Base-by-base conservation (phyloP, 2,113 vertebrate genomes). In the Alces alces region DNA sequence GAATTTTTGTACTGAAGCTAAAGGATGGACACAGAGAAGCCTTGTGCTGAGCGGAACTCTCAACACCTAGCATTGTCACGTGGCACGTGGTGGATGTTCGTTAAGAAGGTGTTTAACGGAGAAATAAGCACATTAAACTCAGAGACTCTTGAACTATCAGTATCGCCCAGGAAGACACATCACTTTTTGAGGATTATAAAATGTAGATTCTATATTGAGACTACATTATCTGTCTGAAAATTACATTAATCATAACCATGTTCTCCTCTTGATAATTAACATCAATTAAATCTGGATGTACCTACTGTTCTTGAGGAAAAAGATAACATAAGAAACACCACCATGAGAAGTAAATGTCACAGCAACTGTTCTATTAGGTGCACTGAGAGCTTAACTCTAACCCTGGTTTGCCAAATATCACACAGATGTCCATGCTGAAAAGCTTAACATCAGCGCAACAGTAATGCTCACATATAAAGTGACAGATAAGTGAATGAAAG, bases 401-500 rank as follows among this genome's bases (percentile, higher is more conserved):
- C 61, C 43, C 70, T 73, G n/a, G 30, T 57, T 86, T 94, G 83
- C 84, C 33, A 91, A 92, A 86, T 76, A 66, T 88, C 13, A 90
- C 57, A 91, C 5, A 36, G 57, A 85, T n/a, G 64, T 89, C 61
- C 7, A 0, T 25, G 9, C 14, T 76, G 45, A 73, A 89, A 95
- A 85, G 58, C 21, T 83, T 12, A 45, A 85, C 12, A 90, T 27
- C 43, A 64, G 45, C 60, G 33, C 45, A 93, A 84, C 0, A 70
- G 43, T 50, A 90, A 60, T 23, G 43, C 39, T 86, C 28, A 36
- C 30, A 73, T 57, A 83, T 25, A 99, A 95, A 99, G 99, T 98
- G 99, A 99, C 4, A 99, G 99, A 95, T 99, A 99, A 33, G 99
- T 99, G 98, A 99, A 99, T 98, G 99, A 99, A 97, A 99, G 99